Evolutionary conservation across 2,797 vertebrate species (phyloP).

Genomic region (Brotula barbata): DNA sequence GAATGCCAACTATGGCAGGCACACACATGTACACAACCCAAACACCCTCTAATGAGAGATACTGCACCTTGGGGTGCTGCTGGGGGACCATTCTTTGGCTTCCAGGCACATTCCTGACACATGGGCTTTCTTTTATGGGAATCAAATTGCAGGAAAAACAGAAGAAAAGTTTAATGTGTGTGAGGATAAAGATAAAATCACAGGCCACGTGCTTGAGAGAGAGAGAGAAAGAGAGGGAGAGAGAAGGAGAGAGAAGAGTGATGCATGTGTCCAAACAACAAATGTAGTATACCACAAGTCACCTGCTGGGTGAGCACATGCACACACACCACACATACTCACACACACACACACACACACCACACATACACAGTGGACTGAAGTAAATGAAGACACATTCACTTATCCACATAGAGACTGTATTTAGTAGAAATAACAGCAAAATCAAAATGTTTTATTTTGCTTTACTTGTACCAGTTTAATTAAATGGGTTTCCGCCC

Average conservation of each 20-base stretch:
- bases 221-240: neutral
- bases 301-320: constrained; percentile 28
- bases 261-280: constrained; percentile 37
- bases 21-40: constrained; percentile 48
- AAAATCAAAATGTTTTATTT: constrained; percentile 2
- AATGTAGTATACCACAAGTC: constrained; percentile 33
- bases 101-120: constrained; percentile 11
- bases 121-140: neutral
- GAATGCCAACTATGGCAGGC: constrained; percentile 60
- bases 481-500: neutral
- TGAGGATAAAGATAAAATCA: neutral
- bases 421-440: neutral
- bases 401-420: no score
- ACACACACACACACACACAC: constrained; percentile 18
- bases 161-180: neutral
- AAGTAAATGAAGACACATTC: no score
- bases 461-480: neutral
- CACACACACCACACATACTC: constrained; percentile 8
- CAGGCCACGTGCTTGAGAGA: neutral
- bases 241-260: neutral
- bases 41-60: constrained; percentile 69
- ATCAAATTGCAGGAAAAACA: constrained; percentile 5
- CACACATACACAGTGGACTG: no score
- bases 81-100: neutral
- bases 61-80: constrained; percentile 40